Base-by-base conservation (phyloP, 2,888 invertebrate genomes). In the Drosophila merina region DNA sequence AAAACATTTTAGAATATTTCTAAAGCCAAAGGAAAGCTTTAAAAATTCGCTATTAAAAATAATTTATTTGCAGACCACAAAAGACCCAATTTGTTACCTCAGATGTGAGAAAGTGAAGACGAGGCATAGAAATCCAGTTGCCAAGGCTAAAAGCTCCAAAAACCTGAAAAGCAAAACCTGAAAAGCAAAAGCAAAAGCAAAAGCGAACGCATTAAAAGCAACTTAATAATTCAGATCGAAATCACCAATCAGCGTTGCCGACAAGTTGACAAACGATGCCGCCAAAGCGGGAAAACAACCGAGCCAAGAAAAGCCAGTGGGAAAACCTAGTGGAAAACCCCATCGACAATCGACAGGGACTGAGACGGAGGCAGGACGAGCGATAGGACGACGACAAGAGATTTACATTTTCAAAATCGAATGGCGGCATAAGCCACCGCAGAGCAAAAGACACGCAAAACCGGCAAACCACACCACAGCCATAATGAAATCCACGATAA, bases 371-470 rank as follows among this genome's bases (percentile, higher is more conserved):
- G 10, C 44, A 10, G 25, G 20, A 25, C 14, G 14, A 14, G 14
- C 14, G 25, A 20, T 52, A 33, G 45, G 63, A 59, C 56, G 79
- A 75, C 71, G 66, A 73, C 85, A 73, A 88, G 87, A 87, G 82
- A 82, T 82, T 82, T 82, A 87, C 88, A 82, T 82, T 82, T 82
- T 82, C 76, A 82, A 82, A 82, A 82, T 82, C 82, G 82, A 82
- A 84, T 77, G 87, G 87, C 85, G 85, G 85, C 84, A 81, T 87
- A 82, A 82, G 87, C 82, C 87, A 84, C 85, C 87, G 86, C 82
- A 84, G 76, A 81, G 87, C 87, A 82, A 81, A 84, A 84, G 82
- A 86, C 82, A 81, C 79, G 85, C 85, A 86, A 86, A 42, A 76
- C 75, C 82, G 5, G 36, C 36, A 36, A 36, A n/a, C 36, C 36